Evolutionary conservation across 2,113 vertebrate genomes (phyloP), one percentile per base, ranked within the genome.

Genomic region (Herpetotheres cachinnans): DNA sequence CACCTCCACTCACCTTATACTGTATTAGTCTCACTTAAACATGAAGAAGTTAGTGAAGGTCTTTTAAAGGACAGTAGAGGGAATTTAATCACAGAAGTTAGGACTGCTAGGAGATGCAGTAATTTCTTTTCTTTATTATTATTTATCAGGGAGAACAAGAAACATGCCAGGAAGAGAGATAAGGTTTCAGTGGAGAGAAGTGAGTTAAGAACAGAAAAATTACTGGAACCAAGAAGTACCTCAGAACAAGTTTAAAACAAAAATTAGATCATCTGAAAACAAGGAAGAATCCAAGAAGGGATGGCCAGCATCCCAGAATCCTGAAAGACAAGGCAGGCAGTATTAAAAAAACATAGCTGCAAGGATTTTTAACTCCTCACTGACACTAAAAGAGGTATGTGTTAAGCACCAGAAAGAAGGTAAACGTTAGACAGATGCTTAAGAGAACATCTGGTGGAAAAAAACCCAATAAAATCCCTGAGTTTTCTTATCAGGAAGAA

Each of bases 181-280:
- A 91, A 71, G 34, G 22, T 79, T 92, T 94, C 87, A 93, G 40
- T 80, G 29, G 29, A 87, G 44, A 93, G 44, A 91, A 82, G 21
- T 27, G 74, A 94, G 44, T 56, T 82, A 82, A 88, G 46, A 92
- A 86, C 27, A 93, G 40, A 86, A 96, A 90, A 93, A 89, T 66
- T 74, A 93, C 14, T 83, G 58, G 58, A 96, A 96, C 0, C 13
- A 86, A 86, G 76, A 93, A 66, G 11, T 65, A 93, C 66, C 54
- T 78, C 71, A 90, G 82, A 90, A 80, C 8, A 90, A 90, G 36
- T 94, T 87, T 88, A 70, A 81, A 87, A 91, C 44, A 94, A 93
- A 96, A 94, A 83, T 83, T 90, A 89, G 76, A 94, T 82, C 76
- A 93, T 90, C 58, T 92, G 82, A 90, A 95, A 96, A 93, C 38